Evolutionary conservation across 2,888 invertebrate species (phyloP).

Genomic region (Meloe dianella): DNA sequence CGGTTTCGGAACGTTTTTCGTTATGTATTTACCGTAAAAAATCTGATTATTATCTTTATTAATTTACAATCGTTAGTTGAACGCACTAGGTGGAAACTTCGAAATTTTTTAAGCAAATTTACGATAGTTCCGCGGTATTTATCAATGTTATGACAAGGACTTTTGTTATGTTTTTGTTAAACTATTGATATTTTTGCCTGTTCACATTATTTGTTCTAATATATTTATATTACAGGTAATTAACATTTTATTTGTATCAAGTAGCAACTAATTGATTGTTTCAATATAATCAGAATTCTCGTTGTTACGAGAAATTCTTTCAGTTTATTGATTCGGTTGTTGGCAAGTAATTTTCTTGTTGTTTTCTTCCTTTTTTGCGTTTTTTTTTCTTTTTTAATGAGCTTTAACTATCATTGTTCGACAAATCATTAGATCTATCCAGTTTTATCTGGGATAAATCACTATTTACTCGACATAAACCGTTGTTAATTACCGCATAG

Average conservation of each 20-base stretch:
- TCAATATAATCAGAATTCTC: background rate
- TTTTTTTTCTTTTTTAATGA: no score
- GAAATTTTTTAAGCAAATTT: background rate
- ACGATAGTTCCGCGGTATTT: background rate
- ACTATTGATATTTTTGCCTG: no score
- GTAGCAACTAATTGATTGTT: background rate
- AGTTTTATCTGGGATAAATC: conserved; percentile 28
- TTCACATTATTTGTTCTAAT: no score
- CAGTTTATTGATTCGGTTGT: background rate
- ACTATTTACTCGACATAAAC: background rate
- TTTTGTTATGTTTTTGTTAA: no score
- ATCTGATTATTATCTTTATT: background rate
- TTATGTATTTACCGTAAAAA: no score
- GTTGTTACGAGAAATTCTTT: background rate
- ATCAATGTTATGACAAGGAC: background rate
- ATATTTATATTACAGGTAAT: no score
- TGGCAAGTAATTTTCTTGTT: background rate
- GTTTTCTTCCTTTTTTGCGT: no score
- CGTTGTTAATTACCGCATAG: background rate
- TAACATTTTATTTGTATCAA: background rate
- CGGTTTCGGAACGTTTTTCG: no score
- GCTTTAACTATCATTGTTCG: background rate
- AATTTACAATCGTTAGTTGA: background rate
- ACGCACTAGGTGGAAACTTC: background rate
- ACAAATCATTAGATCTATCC: conserved; percentile 20